These are phyloP conservation scores for Centroberyx gerrardi DNA, from an alignment of 2,797 vertebrate species.

Conservation along the genomic window DNA sequence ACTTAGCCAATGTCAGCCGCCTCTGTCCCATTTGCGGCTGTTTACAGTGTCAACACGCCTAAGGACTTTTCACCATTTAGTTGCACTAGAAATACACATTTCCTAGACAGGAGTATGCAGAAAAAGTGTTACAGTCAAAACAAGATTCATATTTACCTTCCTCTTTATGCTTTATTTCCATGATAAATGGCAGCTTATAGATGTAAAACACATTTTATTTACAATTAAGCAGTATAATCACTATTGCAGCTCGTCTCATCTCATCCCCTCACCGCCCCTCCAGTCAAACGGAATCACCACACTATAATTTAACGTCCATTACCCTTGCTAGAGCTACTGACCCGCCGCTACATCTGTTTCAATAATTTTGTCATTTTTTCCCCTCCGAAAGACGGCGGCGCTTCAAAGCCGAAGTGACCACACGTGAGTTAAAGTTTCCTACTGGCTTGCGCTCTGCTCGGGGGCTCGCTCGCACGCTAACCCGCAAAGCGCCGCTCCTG, in stretches of 20 bases:
- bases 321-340: slow-evolving; percentile 67
- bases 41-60: slow-evolving; percentile 69
- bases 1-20: slow-evolving; percentile 52
- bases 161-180: slow-evolving; percentile 38
- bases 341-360: slow-evolving; percentile 81
- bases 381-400: slow-evolving; percentile 66
- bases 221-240: slow-evolving; percentile 65
- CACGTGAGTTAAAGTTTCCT: slow-evolving; percentile 85
- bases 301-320: slow-evolving; percentile 80
- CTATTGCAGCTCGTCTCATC: slow-evolving; percentile 53
- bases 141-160: slow-evolving; percentile 28
- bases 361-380: slow-evolving; percentile 81
- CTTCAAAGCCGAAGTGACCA: slow-evolving; percentile 82
- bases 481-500: slow-evolving; percentile 62
- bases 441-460: slow-evolving; percentile 62
- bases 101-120: slow-evolving; percentile 44
- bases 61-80: slow-evolving; percentile 45
- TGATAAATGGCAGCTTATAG: slow-evolving; percentile 46
- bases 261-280: slow-evolving; percentile 56
- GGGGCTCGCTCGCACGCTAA: slow-evolving; percentile 69
- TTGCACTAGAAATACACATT: slow-evolving; percentile 52
- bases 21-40: slow-evolving; percentile 31
- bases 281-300: slow-evolving; percentile 64
- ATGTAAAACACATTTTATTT: slow-evolving; percentile 54
- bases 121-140: slow-evolving; percentile 6